Evolutionary conservation across 2,113 vertebrate species (phyloP), one percentile per base, ranked within the genome.

Genomic region (Bostrychus sinensis): DNA sequence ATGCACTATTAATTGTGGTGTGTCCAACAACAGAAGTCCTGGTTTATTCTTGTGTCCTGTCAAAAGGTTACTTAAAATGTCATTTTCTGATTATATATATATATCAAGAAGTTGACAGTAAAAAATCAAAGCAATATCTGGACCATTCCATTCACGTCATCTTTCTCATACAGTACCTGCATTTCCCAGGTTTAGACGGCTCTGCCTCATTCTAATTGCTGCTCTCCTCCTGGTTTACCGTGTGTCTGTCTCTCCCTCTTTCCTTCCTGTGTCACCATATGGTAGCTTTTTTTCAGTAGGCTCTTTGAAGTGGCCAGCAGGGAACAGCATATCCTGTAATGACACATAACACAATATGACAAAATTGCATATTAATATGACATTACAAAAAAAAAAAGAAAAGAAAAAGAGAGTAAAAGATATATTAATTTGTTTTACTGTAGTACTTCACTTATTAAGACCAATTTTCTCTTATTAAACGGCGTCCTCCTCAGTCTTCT

Each of bases 211-310:
- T 34, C 63, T 28, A 25, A 7, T 59, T 68, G 20, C 62, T 66
- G n/a, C 51, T 57, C 41, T 68, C 59, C 53, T 58, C 43, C 66
- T 41, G 55, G 48, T 67, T 56, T 36, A 60, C 19, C 61, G 55
- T 56, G 38, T 45, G 66, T 1, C 50, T 56, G 25, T 57, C 32
- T 32, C 51, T 70, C 70, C 67, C 83, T 82, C 88, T 82, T 82
- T 82, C 86, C 80, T 85, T 83, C 86, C 82, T 86, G 81, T 75
- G 56, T 70, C 66, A 69, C 86, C 82, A 88, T 89, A 89, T 88
- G 88, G 80, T 73, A 66, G 68, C 62, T 41, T 63, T 67, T 62
- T 50, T 28, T 46, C 56, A 81, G 64, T 80, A 75, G 77, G 71
- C 70, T 81, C 71, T 78, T 53, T 78, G 73, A 80, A 74, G 66